phyloP scores from a whole-genome alignment of 1,140 invertebrate species.

The Sycophaga agraensis region DNA sequence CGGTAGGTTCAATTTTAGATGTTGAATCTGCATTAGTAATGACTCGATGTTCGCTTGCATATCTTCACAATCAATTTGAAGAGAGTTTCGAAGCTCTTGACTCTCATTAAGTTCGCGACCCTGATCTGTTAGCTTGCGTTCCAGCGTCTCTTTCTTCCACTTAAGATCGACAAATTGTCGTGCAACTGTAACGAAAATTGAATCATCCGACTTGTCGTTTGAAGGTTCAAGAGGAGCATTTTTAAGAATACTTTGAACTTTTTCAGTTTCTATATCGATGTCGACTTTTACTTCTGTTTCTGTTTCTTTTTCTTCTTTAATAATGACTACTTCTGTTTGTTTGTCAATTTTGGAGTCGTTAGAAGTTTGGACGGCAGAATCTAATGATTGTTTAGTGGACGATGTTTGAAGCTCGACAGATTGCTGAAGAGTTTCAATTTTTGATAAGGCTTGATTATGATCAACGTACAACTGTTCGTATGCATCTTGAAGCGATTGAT shows the following conservation, averaged over 20 bases:
- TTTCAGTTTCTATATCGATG: slow-evolving; percentile 15
- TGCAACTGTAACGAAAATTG: slow-evolving; percentile 45
- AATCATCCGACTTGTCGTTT: slow-evolving; percentile 29
- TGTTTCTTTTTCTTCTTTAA: neutral
- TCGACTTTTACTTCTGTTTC: neutral
- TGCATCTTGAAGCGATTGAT: slow-evolving; percentile 48
- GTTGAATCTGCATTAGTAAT: slow-evolving; percentile 44
- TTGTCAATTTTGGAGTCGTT: neutral
- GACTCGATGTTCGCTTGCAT: slow-evolving; percentile 49
- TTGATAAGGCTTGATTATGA: slow-evolving; percentile 44
- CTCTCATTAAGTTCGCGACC: slow-evolving; percentile 46
- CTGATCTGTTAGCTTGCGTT: slow-evolving; percentile 47
- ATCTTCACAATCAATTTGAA: slow-evolving; percentile 50
- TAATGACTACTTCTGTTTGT: neutral
- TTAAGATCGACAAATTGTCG: slow-evolving; percentile 45
- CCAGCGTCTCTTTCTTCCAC: slow-evolving; percentile 53
- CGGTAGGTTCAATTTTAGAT: slow-evolving; percentile 47
- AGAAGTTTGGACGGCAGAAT: slow-evolving; percentile 10
- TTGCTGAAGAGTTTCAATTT: slow-evolving; percentile 30
- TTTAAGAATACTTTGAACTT: slow-evolving; percentile 46
- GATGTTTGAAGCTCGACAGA: neutral
- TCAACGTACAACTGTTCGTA: slow-evolving; percentile 52
- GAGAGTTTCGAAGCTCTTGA: slow-evolving; percentile 41
- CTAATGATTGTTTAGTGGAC: neutral
- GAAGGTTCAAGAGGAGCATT: slow-evolving; percentile 34